A percentile compares a stretch with the other conserved stretches of the same genome.
These are phyloP conservation scores for Perdita meconis DNA, from an alignment of 2,888 invertebrate species.

Conservation along the genomic window DNA sequence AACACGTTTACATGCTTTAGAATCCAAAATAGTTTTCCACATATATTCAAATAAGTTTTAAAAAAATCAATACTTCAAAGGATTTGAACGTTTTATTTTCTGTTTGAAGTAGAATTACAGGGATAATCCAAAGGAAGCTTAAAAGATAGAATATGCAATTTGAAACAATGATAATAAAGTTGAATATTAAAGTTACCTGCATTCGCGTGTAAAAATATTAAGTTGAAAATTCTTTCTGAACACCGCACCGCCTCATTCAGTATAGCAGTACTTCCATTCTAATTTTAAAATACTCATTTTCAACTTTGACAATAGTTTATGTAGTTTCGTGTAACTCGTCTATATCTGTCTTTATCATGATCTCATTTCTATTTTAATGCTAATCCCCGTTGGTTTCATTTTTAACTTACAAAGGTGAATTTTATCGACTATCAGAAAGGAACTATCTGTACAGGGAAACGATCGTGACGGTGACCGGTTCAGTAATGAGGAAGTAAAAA, in stretches of 20 bases:
- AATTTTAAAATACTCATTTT: background rate
- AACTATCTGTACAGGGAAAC: background rate
- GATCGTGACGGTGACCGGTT: background rate
- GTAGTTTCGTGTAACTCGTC: background rate
- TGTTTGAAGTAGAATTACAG: background rate
- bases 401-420: background rate
- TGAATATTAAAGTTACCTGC: no score
- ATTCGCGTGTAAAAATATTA: background rate
- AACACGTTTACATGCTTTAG: background rate
- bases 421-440: background rate
- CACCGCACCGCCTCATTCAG: background rate
- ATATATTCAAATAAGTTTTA: background rate
- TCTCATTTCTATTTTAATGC: background rate
- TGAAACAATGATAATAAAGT: no score
- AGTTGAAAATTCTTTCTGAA: background rate
- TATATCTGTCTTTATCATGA: background rate
- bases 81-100: background rate
- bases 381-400: background rate
- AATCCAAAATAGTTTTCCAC: background rate
- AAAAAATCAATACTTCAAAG: no score
- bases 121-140: background rate
- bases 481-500: background rate
- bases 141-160: background rate
- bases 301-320: background rate
- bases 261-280: background rate